These are phyloP conservation scores for Labeo rohita DNA, from an alignment of 2,113 vertebrate genomes.

Conservation along the genomic window DNA sequence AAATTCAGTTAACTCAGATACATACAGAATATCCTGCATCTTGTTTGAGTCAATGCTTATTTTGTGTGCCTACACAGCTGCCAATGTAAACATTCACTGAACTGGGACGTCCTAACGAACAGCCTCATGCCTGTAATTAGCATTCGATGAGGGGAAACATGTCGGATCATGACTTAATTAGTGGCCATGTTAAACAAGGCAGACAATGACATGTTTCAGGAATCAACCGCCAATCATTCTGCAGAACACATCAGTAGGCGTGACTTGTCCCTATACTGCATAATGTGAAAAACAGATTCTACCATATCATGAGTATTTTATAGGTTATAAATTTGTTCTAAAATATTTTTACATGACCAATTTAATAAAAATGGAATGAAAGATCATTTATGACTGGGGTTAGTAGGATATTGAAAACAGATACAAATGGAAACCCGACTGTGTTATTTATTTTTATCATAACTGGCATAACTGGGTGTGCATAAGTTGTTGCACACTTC, in stretches of 20 bases:
- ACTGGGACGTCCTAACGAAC: slow-evolving; percentile 26
- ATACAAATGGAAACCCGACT: neutral
- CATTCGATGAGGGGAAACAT: slow-evolving; percentile 32
- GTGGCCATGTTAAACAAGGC: slow-evolving; percentile 37
- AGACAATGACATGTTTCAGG: slow-evolving; percentile 33
- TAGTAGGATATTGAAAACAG: neutral
- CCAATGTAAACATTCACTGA: slow-evolving; percentile 24
- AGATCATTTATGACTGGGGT: neutral
- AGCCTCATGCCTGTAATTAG: slow-evolving; percentile 40
- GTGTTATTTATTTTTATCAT: neutral
- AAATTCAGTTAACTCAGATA: neutral
- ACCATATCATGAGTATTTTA: neutral
- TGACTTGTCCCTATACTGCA: neutral
- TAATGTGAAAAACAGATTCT: neutral
- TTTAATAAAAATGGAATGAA: neutral
- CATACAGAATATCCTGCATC: neutral
- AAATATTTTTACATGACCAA: neutral
- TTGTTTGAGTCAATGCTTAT: neutral
- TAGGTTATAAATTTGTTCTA: neutral
- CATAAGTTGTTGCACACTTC: too few relatives aligned
- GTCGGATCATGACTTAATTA: slow-evolving; percentile 32
- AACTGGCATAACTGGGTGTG: too few relatives aligned
- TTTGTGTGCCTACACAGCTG: slow-evolving; percentile 16
- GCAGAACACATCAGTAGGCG: neutral
- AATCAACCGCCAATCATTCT: slow-evolving; percentile 21